Evolutionary conservation across 2,113 vertebrate genomes (phyloP), one percentile per base, ranked within the genome.

Genomic region (Anarhynchus alexandrinus): DNA sequence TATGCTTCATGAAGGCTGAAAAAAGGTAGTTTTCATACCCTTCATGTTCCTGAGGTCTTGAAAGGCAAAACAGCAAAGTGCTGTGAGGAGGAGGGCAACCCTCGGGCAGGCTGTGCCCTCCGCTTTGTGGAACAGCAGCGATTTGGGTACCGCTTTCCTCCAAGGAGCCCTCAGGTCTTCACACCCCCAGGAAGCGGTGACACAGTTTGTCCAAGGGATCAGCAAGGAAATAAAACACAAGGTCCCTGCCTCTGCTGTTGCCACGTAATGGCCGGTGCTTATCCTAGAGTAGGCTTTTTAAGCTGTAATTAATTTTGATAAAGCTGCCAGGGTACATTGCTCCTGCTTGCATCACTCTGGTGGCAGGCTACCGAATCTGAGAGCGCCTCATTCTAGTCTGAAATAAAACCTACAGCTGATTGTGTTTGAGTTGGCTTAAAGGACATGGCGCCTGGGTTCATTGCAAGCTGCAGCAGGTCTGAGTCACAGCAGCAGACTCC

Each of bases 361-460:
- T 77, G 45, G 26, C n/a, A 86, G n/a, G 42, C 43, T 80, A 36
- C 27, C n/a, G 43, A 72, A 82, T 43, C 17, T 12, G 23, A 32
- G 22, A 36, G 29, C 0, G 1, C 34, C 73, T 84, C 47, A 25
- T 4, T 51, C 57, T 27, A 38, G 47, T 42, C 52, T 38, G 69
- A 78, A 81, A 62, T 47, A 69, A 93, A 80, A 70, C 30, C 25
- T 77, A 11, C 10, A 83, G 38, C 29, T 21, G 45, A 11, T 11
- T 5, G 11, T 20, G 29, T 65, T 25, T 54, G 71, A 80, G 15
- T 29, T 73, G 71, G 38, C 49, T 87, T 85, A 61, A 67, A 34
- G 25, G 45, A 54, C 13, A 1, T 1, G 11, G 11, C 81, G 38
- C 40, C 4, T 0, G 2, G 52, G 52, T 57, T 78, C 10, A 2